Conservation (phyloP, 2,113 vertebrate species). For the Elaphurus davidianus region DNA sequence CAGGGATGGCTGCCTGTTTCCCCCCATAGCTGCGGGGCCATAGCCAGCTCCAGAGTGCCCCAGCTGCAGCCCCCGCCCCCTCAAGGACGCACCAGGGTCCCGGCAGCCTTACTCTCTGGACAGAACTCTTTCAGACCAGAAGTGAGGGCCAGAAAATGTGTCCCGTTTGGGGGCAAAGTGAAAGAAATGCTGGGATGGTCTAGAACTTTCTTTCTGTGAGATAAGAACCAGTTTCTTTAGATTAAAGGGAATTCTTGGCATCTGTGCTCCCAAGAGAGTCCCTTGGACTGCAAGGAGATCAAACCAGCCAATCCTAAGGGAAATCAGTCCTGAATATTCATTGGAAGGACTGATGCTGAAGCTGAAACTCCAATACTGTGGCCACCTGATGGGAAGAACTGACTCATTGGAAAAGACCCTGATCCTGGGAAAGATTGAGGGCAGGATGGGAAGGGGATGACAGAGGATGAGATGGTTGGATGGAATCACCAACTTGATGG, state of each 20-base stretch:
- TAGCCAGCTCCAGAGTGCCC: accelerated
- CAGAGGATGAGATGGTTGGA: neutral
- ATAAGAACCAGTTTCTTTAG: neutral
- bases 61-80: accelerated
- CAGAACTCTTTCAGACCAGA: neutral
- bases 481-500: neutral
- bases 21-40: accelerated
- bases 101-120: neutral
- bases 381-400: neutral
- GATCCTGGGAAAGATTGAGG: neutral
- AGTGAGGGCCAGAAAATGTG: accelerated
- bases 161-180: neutral
- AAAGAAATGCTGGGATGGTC: neutral
- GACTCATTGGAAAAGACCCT: neutral
- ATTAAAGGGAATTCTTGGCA: neutral
- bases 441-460: neutral
- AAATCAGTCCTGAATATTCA: neutral
- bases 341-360: neutral
- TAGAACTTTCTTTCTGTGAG: neutral
- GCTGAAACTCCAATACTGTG: neutral
- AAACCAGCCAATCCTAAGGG: neutral
- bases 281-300: neutral
- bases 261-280: neutral
- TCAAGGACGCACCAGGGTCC: neutral
- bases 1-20: neutral